phyloP scores from a whole-genome alignment of 2,888 invertebrate genomes.

The Caenorhabditis sp. region DNA sequence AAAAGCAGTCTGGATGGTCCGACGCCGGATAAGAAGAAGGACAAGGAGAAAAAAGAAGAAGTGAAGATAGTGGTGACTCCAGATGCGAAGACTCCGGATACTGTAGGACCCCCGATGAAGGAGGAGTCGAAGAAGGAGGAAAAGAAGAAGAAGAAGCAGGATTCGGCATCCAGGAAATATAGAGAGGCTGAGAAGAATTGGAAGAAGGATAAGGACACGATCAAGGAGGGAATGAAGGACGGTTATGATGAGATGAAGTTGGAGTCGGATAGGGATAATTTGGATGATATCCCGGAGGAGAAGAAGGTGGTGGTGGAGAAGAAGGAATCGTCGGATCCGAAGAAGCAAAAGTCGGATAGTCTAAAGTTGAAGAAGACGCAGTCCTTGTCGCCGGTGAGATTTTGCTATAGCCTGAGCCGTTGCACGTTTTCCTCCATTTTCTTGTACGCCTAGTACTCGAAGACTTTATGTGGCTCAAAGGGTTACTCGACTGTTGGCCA shows the following conservation, averaged over 20 bases:
- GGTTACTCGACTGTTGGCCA: too few relatives aligned
- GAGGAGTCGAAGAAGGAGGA: conserved; percentile 1
- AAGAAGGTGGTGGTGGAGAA: conserved; percentile 7
- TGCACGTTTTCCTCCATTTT: neutral
- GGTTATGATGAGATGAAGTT: conserved; percentile 26
- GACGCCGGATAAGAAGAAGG: conserved; percentile 3
- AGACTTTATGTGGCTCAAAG: too few relatives aligned
- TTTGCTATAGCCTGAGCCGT: neutral
- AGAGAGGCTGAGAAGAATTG: neutral
- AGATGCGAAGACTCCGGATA: conserved; percentile 29
- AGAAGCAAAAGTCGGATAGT: conserved; percentile 12
- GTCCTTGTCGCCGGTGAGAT: conserved; percentile 14
- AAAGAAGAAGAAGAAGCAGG: conserved; percentile 10
- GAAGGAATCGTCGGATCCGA: conserved; percentile 9
- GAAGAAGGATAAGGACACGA: neutral
- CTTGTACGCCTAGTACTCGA: too few relatives aligned
- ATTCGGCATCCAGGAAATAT: neutral
- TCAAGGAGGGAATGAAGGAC: conserved; percentile 2
- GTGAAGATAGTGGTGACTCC: neutral
- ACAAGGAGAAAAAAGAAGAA: neutral
- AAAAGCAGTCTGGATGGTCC: neutral
- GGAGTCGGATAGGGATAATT: conserved; percentile 19
- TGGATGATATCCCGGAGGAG: too few relatives aligned
- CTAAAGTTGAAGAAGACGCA: conserved; percentile 31
- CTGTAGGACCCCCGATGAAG: conserved; percentile 10